Evolutionary conservation across 2,888 invertebrate species (phyloP), one percentile per base, ranked within the genome.

Genomic region (Gasteruption jaculator): DNA sequence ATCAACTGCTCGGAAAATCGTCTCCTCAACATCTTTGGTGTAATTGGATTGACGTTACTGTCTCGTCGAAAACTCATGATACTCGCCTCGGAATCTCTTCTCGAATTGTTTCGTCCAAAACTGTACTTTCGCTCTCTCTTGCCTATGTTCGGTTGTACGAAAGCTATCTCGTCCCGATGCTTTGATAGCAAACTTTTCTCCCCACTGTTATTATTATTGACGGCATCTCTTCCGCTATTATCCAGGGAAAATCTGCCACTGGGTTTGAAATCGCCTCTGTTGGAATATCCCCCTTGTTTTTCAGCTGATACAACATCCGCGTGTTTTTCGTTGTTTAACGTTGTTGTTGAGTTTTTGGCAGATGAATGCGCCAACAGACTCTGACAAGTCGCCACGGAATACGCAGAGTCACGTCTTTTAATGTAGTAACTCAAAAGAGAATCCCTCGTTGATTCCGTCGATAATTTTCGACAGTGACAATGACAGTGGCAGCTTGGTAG

Each of bases 1-100:
- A 65, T 65, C 32, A 65, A 45, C 39, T 65, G 64, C 27, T 65
- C 64, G 24, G 65, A 65, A 46, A 65, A 65, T 16, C 64, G 51
- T 29, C 64, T 52, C 38, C 55, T 58, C 57, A 65, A 50, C 53
- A 64, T 63, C 44, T 60, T 61, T n/a, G 65, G 61, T 1, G 63
- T 63, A 14, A 64, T 53, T 10, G 48, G 49, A 5, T 32, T 38
- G 14, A 37, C 14, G 38, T 57, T 63, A 18, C 48, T 56, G 12
- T 52, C 54, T 18, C 46, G 44, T 4, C 43, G 42, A n/a, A n/a
- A n/a, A 35, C 46, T 54, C 20, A 18, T 35, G 4, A 46, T 35
- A 18, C 53, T 52, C 2, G 36, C 8, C 4, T 52, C 52, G 2
- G 53, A 48, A 32, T 56, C 52, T n/a, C 36, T 50, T 44, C 53